phyloP scores from a whole-genome alignment of 2,888 invertebrate species.

The Rotaria sp. region DNA sequence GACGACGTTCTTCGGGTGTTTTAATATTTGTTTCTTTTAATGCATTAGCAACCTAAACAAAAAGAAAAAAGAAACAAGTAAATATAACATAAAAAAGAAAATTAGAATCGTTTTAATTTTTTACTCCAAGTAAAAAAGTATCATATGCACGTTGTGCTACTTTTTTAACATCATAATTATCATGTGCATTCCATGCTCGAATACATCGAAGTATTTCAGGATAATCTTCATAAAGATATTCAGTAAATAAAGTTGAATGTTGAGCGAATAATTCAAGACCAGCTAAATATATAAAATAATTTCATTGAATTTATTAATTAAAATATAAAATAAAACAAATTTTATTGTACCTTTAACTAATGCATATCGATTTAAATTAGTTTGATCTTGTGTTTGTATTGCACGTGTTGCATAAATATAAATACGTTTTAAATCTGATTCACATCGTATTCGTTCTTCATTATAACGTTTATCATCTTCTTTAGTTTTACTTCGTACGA shows the following conservation, averaged over 20 bases:
- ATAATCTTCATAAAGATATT: conserved; percentile 50
- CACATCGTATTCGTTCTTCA: conserved; percentile 10
- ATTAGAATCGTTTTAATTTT: not conserved
- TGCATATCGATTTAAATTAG: conserved; percentile 36
- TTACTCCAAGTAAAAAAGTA: conserved; percentile 51
- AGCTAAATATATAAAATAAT: conserved; percentile 42
- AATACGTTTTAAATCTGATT: conserved; percentile 5
- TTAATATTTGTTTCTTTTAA: not conserved
- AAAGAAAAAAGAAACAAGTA: too few relatives aligned
- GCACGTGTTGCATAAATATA: not conserved
- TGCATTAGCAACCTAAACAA: not conserved
- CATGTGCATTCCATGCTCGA: conserved; percentile 49
- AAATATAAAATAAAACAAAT: too few relatives aligned
- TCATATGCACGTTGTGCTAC: conserved; percentile 50
- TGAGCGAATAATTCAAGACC: conserved; percentile 57
- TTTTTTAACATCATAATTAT: conserved; percentile 50
- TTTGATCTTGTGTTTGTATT: conserved; percentile 16
- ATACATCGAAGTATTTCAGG: conserved; percentile 48
- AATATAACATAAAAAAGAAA: too few relatives aligned
- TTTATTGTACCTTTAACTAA: conserved; percentile 9
- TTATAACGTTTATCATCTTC: not conserved
- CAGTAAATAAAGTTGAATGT: conserved; percentile 57
- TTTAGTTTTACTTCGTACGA: not conserved
- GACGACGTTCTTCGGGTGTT: not conserved
- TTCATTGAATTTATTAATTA: too few relatives aligned